phyloP scores from a whole-genome alignment of 2,888 invertebrate species.

The Sphaerophoria rueppellii region DNA sequence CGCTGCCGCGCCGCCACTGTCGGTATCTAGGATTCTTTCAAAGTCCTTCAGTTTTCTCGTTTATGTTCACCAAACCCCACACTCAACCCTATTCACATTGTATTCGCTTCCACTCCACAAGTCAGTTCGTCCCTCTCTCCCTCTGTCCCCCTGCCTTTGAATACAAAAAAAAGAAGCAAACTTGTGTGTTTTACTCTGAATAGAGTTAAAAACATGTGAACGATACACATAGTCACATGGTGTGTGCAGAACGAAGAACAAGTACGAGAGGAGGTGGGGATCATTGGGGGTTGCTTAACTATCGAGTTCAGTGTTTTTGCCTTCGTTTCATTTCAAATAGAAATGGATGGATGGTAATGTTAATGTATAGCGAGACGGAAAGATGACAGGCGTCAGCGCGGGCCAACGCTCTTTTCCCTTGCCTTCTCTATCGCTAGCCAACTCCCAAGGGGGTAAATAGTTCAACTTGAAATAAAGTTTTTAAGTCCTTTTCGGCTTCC shows the following conservation, averaged over 20 bases:
- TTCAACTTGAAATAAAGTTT: conserved; percentile 73
- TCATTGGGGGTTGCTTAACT: conserved; percentile 18
- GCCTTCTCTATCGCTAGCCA: too few species aligned
- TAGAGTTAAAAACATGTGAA: conserved; percentile 54
- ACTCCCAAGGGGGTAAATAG: conserved; percentile 64
- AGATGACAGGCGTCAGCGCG: conserved; percentile 65
- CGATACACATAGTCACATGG: conserved; percentile 23
- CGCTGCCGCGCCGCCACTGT: background rate
- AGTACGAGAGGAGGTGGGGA: background rate
- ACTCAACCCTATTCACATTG: background rate
- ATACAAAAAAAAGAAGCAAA: conserved; percentile 7
- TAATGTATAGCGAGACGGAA: conserved; percentile 46
- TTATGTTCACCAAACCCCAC: background rate
- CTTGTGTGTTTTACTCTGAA: conserved; percentile 45
- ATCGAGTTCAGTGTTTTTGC: conserved; percentile 1
- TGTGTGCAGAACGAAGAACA: background rate
- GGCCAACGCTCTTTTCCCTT: background rate
- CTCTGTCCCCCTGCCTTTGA: background rate
- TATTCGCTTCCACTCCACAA: background rate
- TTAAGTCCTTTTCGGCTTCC: conserved; percentile 66
- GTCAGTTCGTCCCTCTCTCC: too few species aligned
- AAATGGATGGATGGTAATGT: conserved; percentile 37
- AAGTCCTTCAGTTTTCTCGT: conserved; percentile 62
- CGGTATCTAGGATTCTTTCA: conserved; percentile 63
- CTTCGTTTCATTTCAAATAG: conserved; percentile 37